phyloP scores from a whole-genome alignment of 2,888 invertebrate genomes.

The Drosophila prolongata region DNA sequence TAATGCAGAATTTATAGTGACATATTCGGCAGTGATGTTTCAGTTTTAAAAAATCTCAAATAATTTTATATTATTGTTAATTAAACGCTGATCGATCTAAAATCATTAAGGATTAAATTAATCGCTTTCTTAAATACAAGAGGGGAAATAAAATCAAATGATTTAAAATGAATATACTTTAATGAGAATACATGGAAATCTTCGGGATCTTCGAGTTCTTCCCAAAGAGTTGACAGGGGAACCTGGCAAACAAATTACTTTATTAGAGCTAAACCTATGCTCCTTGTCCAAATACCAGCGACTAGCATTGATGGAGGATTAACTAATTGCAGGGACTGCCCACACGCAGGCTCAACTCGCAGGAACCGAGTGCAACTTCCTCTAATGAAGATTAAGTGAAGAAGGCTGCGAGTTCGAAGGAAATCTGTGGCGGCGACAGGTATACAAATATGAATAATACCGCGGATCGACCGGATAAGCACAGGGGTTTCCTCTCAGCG shows the following conservation, averaged over 20 bases:
- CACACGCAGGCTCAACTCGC: constrained; percentile 46
- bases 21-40: no score
- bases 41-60: no score
- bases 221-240: constrained; percentile 11
- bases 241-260: constrained; percentile 22
- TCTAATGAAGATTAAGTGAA: constrained; percentile 68
- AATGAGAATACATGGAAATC: neutral
- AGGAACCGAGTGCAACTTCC: constrained; percentile 6
- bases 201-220: neutral
- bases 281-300: constrained; percentile 31
- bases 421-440: constrained; percentile 57
- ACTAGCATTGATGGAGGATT: constrained; percentile 61
- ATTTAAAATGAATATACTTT: neutral
- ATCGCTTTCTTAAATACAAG: neutral
- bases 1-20: no score
- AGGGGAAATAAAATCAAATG: neutral
- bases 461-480: constrained; percentile 15
- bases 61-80: no score
- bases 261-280: neutral
- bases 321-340: constrained; percentile 58
- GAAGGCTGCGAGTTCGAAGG: constrained; percentile 28
- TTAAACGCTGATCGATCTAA: neutral
- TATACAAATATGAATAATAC: constrained; percentile 49
- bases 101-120: neutral
- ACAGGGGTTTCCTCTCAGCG: constrained; percentile 23